A percentile compares a stretch with the other conserved stretches of the same genome.
These are phyloP conservation scores for Oncorhynchus tshawytscha DNA, from an alignment of 2,113 vertebrate genomes.

Conservation along the genomic window DNA sequence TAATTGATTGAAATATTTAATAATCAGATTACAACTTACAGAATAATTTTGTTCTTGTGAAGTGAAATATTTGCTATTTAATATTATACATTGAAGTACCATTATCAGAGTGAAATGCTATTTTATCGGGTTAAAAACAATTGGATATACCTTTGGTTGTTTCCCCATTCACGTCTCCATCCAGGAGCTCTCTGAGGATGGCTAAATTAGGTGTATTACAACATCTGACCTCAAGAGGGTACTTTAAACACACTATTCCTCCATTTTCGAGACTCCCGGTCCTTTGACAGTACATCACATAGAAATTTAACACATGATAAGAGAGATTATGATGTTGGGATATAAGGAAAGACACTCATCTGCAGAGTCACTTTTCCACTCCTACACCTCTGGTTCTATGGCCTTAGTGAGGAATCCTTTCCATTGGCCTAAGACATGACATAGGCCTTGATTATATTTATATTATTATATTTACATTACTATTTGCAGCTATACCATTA, in stretches of 20 bases:
- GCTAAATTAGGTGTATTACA: background rate
- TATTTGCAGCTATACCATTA: too few relatives aligned
- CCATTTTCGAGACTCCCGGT: background rate
- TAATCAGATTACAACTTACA: too few relatives aligned
- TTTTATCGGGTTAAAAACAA: background rate
- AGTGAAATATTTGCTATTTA: background rate
- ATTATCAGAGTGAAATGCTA: background rate
- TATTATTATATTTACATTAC: too few relatives aligned
- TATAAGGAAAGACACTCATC: background rate
- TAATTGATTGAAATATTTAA: too few relatives aligned
- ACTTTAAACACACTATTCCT: conserved; percentile 41
- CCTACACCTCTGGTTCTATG: background rate
- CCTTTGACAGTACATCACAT: too few relatives aligned
- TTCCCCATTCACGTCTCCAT: background rate
- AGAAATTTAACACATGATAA: background rate
- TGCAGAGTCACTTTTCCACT: background rate
- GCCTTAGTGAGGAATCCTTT: background rate
- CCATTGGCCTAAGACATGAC: too few relatives aligned
- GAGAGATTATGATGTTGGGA: background rate
- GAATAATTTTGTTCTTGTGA: background rate
- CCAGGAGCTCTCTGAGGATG: background rate
- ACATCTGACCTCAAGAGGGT: conserved; percentile 56
- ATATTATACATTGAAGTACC: background rate
- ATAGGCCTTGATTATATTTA: too few relatives aligned
- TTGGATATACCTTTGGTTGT: too few relatives aligned